These are phyloP conservation scores for Leptinotarsa defecta DNA, from an alignment of 1,140 invertebrate species.

Conservation along the genomic window DNA sequence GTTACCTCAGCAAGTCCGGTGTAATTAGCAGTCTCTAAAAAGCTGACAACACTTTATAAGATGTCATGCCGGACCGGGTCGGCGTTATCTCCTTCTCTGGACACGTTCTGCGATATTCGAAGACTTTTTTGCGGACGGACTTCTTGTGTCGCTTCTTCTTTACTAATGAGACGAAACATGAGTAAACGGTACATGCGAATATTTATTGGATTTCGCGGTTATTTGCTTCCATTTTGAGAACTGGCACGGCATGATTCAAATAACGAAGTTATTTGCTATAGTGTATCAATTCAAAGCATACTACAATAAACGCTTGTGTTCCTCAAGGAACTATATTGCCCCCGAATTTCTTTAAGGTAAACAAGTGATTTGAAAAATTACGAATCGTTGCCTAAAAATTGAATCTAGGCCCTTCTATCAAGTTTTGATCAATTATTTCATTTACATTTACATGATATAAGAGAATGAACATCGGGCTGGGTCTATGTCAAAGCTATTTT, in stretches of 20 bases:
- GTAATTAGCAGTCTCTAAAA: constrained; percentile 45
- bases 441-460: too few relatives aligned
- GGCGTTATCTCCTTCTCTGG: constrained; percentile 36
- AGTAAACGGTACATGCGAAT: neutral
- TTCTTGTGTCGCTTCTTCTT: constrained; percentile 12
- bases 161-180: constrained; percentile 11
- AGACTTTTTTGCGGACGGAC: neutral
- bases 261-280: too few relatives aligned
- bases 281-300: too few relatives aligned
- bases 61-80: constrained; percentile 37
- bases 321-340: too few relatives aligned
- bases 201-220: neutral
- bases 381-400: too few relatives aligned
- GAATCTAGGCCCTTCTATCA: too few relatives aligned
- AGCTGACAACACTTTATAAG: constrained; percentile 43
- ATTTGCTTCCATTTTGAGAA: neutral
- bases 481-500: too few relatives aligned
- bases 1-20: constrained; percentile 40
- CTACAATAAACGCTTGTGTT: too few relatives aligned
- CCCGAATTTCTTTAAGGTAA: too few relatives aligned
- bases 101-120: constrained; percentile 21
- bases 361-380: too few relatives aligned
- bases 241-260: neutral
- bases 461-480: too few relatives aligned
- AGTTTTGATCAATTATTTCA: too few relatives aligned